phyloP scores from a whole-genome alignment of 2,797 vertebrate species.

The Perodicticus potto region DNA sequence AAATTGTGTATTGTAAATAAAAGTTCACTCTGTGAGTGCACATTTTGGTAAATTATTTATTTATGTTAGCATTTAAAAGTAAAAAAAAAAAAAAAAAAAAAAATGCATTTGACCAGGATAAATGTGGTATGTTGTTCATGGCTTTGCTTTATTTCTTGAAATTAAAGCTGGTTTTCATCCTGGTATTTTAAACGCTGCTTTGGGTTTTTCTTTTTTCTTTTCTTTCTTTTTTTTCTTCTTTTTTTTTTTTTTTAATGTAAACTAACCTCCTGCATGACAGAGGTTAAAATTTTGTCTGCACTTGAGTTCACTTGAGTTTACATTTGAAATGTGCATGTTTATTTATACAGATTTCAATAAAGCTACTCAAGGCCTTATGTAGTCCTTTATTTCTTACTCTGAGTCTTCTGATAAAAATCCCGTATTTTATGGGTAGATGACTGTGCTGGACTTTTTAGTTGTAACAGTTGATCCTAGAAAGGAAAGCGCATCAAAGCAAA shows the following conservation, averaged over 20 bases:
- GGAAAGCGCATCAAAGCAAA: slow-evolving; percentile 50
- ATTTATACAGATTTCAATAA: slow-evolving; percentile 99
- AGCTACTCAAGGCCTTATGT: slow-evolving; percentile 96
- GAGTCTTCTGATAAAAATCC: slow-evolving; percentile 66
- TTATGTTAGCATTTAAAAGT: slow-evolving; percentile 97
- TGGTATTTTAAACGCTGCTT: slow-evolving; percentile 95
- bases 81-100: slow-evolving; percentile 89
- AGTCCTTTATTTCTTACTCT: slow-evolving; percentile 87
- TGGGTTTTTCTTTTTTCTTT: slow-evolving; percentile 84
- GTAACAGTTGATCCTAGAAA: slow-evolving; percentile 52
- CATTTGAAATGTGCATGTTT: slow-evolving; percentile 99
- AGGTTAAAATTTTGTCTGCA: slow-evolving; percentile 98
- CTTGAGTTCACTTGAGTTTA: slow-evolving; percentile 99
- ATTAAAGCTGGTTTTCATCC: slow-evolving; percentile 94
- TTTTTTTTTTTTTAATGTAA: slow-evolving; percentile 90
- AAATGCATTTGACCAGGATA: slow-evolving; percentile 95
- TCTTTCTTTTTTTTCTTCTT: slow-evolving; percentile 82
- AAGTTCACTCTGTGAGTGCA: slow-evolving; percentile 99
- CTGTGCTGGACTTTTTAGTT: slow-evolving; percentile 56
- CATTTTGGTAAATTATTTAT: slow-evolving; percentile 99
- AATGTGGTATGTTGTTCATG: slow-evolving; percentile 90
- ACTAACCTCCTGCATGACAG: slow-evolving; percentile 97
- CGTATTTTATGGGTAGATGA: slow-evolving; percentile 56
- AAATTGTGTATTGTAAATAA: slow-evolving; percentile 99
- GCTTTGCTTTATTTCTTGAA: slow-evolving; percentile 91